phyloP scores from a whole-genome alignment of 2,888 invertebrate species.

The Ophioninae sp. region DNA sequence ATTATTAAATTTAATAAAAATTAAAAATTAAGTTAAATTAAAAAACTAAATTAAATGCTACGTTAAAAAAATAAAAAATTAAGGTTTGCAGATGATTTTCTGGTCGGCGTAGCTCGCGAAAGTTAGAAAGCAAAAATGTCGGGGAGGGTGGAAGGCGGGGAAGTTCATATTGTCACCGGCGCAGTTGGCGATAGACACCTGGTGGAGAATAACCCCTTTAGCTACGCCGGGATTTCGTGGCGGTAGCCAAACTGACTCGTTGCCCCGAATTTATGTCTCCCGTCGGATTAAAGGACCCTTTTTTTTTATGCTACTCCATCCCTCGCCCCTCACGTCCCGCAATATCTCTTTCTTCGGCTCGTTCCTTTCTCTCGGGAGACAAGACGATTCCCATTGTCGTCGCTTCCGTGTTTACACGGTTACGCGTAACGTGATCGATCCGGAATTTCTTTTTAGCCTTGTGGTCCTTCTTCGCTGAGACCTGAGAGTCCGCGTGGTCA shows the following conservation, averaged over 20 bases:
- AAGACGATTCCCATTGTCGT: constrained; percentile 68
- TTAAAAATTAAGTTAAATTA: not conserved
- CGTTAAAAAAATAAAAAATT: not conserved
- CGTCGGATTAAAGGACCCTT: constrained; percentile 77
- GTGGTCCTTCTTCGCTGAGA: not conserved
- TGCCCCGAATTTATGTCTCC: constrained; percentile 79
- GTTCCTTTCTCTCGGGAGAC: constrained; percentile 59
- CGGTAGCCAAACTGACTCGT: constrained; percentile 78
- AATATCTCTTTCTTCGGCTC: constrained; percentile 10
- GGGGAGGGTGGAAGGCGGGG: not conserved
- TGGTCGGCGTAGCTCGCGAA: not conserved
- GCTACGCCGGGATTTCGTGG: constrained; percentile 73
- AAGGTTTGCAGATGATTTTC: not conserved
- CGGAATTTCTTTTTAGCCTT: constrained; percentile 67
- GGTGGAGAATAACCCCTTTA: constrained; percentile 76
- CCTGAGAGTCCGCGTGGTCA: not conserved
- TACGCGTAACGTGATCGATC: constrained; percentile 78
- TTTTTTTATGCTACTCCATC: constrained; percentile 59
- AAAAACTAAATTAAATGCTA: not conserved
- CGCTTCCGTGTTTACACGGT: constrained; percentile 75
- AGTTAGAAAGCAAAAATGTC: not conserved
- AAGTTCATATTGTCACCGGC: not conserved
- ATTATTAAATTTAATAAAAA: too few species aligned
- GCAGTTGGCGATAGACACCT: constrained; percentile 68
- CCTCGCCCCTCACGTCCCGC: constrained; percentile 26